Conservation (phyloP, 1,140 invertebrate species). For the Zaprionus tsacasi region DNA sequence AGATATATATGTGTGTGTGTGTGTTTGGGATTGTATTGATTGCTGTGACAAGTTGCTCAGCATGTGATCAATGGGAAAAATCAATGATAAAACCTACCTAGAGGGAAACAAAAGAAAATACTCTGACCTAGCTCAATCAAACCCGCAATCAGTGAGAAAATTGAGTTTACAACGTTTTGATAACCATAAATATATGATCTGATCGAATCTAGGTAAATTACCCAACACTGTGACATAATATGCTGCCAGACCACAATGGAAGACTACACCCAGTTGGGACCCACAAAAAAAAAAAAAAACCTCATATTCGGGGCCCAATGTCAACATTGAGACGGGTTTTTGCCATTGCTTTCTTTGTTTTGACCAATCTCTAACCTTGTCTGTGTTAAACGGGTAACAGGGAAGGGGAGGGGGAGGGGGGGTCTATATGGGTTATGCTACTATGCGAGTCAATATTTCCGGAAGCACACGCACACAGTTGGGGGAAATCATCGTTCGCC, state of each 20-base stretch:
- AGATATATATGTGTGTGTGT: no score
- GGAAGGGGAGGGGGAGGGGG: not conserved
- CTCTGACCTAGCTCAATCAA: conserved; percentile 12
- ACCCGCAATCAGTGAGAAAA: not conserved
- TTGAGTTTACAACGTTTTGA: not conserved
- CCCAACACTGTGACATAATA: conserved; percentile 10
- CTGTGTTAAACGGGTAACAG: not conserved
- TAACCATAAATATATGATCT: not conserved
- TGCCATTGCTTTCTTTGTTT: conserved; percentile 9
- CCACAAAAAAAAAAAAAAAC: not conserved
- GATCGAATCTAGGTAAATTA: conserved; percentile 4
- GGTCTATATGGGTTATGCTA: not conserved
- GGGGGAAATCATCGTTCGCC: not conserved
- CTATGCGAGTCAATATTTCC: not conserved
- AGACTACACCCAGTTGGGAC: conserved; percentile 1
- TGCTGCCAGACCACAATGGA: not conserved
- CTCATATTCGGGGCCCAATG: not conserved
- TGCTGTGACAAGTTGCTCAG: not conserved
- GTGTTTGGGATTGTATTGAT: conserved; percentile 8
- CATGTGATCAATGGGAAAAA: conserved; percentile 15
- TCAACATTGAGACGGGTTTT: not conserved
- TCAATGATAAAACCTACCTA: conserved; percentile 33
- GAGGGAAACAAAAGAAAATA: conserved; percentile 7
- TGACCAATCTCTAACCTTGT: conserved; percentile 5
- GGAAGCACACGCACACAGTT: not conserved